Conservation (phyloP, 2,888 invertebrate species). For the Athalia circularis region DNA sequence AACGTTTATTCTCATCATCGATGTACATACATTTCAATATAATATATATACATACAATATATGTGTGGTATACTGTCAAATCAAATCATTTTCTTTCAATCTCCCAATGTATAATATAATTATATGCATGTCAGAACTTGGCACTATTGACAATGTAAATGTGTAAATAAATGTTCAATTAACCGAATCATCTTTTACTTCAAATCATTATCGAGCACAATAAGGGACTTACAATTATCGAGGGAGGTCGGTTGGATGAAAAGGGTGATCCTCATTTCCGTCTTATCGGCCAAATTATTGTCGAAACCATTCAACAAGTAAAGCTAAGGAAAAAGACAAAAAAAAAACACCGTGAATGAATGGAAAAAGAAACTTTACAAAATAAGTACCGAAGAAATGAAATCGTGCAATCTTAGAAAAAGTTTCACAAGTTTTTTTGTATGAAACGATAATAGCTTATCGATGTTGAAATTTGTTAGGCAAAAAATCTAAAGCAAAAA, state of each 20-base stretch:
- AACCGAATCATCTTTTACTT: neutral
- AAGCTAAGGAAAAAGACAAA: too few relatives aligned
- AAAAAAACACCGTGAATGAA: too few relatives aligned
- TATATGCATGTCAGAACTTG: slow-evolving; percentile 7
- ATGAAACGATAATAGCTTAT: too few relatives aligned
- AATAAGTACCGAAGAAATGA: too few relatives aligned
- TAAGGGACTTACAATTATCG: neutral
- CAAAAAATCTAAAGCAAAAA: too few relatives aligned
- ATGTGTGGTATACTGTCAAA: neutral
- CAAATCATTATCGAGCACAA: neutral
- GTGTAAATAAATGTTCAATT: slow-evolving; percentile 37
- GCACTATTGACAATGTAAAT: slow-evolving; percentile 34
- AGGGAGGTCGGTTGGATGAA: neutral
- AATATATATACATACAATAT: neutral
- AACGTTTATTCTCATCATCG: too few relatives aligned
- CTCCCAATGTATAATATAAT: neutral
- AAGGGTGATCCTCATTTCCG: neutral
- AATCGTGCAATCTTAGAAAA: too few relatives aligned
- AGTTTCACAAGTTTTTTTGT: too few relatives aligned
- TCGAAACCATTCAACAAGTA: neutral
- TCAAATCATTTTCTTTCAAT: neutral
- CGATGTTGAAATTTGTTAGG: too few relatives aligned
- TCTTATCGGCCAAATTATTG: neutral
- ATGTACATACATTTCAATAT: neutral
- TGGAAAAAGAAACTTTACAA: too few relatives aligned